Evolutionary conservation across 2,797 vertebrate genomes (phyloP), one percentile per base, ranked within the genome.

Genomic region (Dryobates pubescens): DNA sequence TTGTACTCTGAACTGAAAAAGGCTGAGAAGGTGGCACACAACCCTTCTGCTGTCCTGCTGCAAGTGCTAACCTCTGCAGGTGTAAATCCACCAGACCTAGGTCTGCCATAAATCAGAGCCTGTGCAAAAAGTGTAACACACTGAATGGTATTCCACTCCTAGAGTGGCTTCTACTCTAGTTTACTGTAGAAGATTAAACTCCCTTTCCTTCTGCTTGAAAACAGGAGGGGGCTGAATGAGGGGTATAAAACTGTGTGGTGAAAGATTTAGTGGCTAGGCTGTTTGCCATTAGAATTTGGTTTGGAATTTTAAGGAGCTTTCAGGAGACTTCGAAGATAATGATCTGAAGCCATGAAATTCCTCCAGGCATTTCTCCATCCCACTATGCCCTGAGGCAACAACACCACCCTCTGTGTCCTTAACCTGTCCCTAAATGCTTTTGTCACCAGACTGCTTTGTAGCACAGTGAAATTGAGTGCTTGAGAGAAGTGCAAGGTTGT

Each of bases 231-330:
- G 18, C 20, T 65, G 43, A 68, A 59, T 16, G 19, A 54, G 7
- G 36, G 22, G 2, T 69, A 14, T 88, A 82, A 94, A 92, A 61
- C 14, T 30, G 7, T 4, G 72, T 12, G 11, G 32, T 65, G 49
- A 69, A 82, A 61, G 30, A 70, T 82, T 61, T 61, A 89, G 63
- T 43, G 41, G 38, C 2, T 20, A 32, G 70, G 22, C 56, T 94
- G 95, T 97, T 97, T 98, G 83, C 79, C 30, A 47, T 78, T 65
- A 78, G 82, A 90, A 93, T 96, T 97, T 96, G 86, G 56, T 74
- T 84, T 93, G 95, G 83, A 96, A 94, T 95, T 94, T 89, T 78
- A 95, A 92, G 71, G 41, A 82, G 70, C 49, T 96, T 93, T 87
- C 70, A 82, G 65, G 38, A 89, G 43, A 79, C 10, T 67, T 77